phyloP scores from a whole-genome alignment of 2,797 vertebrate genomes.

The Adrianichthys oophorus region DNA sequence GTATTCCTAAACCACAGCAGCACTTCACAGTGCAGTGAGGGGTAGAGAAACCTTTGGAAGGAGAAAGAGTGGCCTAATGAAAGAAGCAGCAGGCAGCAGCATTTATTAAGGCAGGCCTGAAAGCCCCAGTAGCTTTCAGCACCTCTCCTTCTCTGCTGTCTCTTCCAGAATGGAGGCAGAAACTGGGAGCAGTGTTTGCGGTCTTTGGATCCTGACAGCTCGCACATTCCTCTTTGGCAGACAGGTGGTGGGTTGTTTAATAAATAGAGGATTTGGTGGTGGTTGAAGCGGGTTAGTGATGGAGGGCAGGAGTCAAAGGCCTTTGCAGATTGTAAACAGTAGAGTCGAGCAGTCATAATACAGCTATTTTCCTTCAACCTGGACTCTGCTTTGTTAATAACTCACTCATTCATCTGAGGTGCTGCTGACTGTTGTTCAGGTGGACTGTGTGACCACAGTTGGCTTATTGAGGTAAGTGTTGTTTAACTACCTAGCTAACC shows the following conservation, averaged over 20 bases:
- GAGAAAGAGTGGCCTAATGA: constrained; percentile 61
- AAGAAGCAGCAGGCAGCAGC: constrained; percentile 63
- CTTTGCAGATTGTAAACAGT: constrained; percentile 62
- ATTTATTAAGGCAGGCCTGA: constrained; percentile 46
- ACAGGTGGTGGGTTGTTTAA: constrained; percentile 74
- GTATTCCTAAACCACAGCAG: constrained; percentile 64
- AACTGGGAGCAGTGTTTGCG: constrained; percentile 32
- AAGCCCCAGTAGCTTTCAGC: constrained; percentile 66
- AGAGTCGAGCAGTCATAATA: constrained; percentile 55
- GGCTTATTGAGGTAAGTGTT: constrained; percentile 19
- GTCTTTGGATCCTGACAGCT: constrained; percentile 27
- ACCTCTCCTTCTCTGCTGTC: constrained; percentile 52
- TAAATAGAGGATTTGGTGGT: constrained; percentile 70
- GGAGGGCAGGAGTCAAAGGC: constrained; percentile 51
- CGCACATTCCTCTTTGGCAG: constrained; percentile 60
- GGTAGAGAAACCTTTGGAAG: constrained; percentile 53
- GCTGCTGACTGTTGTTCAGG: constrained; percentile 15
- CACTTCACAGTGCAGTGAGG: constrained; percentile 54
- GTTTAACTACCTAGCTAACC: no score
- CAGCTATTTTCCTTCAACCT: constrained; percentile 48
- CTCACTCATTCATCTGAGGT: constrained; percentile 34
- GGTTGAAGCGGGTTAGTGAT: constrained; percentile 29
- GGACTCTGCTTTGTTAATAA: constrained; percentile 48
- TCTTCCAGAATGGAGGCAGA: constrained; percentile 44
- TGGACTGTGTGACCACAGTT: constrained; percentile 22